Evolutionary conservation across 2,888 invertebrate genomes (phyloP), one percentile per base, ranked within the genome.

Genomic region (Caenorhabditis becei): DNA sequence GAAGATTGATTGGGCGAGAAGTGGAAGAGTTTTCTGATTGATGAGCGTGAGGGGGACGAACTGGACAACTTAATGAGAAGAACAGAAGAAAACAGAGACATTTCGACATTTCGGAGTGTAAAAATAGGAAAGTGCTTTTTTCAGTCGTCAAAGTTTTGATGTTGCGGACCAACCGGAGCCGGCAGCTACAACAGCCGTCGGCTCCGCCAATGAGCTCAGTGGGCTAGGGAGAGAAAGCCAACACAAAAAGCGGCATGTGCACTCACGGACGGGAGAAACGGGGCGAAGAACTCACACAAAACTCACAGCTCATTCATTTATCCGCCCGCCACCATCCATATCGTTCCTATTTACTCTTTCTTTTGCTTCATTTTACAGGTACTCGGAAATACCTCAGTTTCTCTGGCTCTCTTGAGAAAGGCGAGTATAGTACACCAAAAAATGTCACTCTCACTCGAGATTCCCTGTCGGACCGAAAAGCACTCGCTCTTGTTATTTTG

Each of bases 231-330:
- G 65, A 63, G 61, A 65, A 51, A 65, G 59, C 41, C 53, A 26
- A 61, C 63, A 49, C 54, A 72, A 51, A 72, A 72, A 63, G 62
- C 51, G 72, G 58, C 63, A 63, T 72, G 63, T 49, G 72, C 65
- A 65, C 63, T 54, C 54, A 66, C 69, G 20, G 59, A 69, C 65
- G 58, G 26, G 51, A 26, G 58, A 10, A 32, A 35, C 37, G 20
- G 54, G n/a, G 53, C 59, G 70, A 49, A 62, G 71, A 70, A 53
- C 71, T 71, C 71, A 71, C 71, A 70, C 37, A 72, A 62, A 63
- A 59, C 74, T 59, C 74, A 74, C 51, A 66, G 41, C 74, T 74
- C 74, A 66, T 74, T 74, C 74, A 74, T 74, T 74, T 74, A 74
- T 74, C 74, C 74, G 65, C 65, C 65, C 58, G 74, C 65, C 37